These are phyloP conservation scores for Sinopyrophorus schimmeli DNA, from an alignment of 2,888 invertebrate species.

Conservation along the genomic window DNA sequence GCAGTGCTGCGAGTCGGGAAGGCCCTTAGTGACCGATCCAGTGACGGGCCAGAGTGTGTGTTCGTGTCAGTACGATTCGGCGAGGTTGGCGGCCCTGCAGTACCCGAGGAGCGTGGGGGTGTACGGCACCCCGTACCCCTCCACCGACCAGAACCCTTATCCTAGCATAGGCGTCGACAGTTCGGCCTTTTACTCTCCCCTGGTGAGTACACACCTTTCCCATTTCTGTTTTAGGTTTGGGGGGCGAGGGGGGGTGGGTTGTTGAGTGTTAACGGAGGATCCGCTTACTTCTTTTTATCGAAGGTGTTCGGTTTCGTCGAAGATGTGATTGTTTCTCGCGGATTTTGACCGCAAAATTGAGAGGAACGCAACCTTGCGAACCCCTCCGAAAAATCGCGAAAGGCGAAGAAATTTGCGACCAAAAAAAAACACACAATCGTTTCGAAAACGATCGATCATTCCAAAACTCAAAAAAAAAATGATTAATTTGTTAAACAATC, in stretches of 20 bases:
- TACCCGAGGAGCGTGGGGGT: constrained; percentile 83
- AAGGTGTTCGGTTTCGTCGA: constrained; percentile 2
- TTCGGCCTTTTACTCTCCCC: constrained; percentile 91
- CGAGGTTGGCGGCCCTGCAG: constrained; percentile 78
- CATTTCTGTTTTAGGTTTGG: constrained; percentile 38
- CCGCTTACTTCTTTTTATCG: constrained; percentile 9
- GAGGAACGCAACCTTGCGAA: no score
- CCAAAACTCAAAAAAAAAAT: no score
- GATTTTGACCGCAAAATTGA: no score
- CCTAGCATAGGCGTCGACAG: constrained; percentile 92
- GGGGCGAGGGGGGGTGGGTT: constrained; percentile 37
- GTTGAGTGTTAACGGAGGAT: constrained; percentile 14
- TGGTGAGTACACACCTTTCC: constrained; percentile 78
- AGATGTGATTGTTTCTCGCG: no score
- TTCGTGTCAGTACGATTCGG: constrained; percentile 92
- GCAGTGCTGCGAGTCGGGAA: constrained; percentile 85
- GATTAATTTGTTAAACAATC: no score
- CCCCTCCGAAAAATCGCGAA: no score
- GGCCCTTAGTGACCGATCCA: constrained; percentile 90
- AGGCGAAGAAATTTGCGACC: no score
- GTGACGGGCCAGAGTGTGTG: constrained; percentile 92
- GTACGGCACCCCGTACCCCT: constrained; percentile 86
- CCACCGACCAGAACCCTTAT: constrained; percentile 90
- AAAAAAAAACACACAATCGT: no score
- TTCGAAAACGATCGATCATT: no score